Evolutionary conservation across 1,140 invertebrate species (phyloP).

Genomic region (Colletes gigas): DNA sequence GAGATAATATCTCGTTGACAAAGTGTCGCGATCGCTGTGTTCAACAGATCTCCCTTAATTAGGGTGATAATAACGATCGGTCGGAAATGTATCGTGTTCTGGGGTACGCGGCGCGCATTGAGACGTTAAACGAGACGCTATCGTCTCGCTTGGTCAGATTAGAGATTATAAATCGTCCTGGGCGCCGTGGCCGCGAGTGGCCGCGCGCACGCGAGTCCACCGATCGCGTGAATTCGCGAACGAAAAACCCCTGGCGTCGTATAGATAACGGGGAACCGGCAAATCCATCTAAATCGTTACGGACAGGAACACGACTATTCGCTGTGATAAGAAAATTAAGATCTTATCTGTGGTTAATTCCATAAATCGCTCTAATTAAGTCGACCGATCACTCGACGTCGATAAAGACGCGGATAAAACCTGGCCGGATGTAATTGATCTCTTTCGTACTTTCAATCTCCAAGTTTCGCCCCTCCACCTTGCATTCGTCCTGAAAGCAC

Average conservation of each 20-base stretch:
- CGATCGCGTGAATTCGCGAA: background rate
- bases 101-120: background rate
- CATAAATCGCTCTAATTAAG: slow-evolving; percentile 45
- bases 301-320: slow-evolving; percentile 16
- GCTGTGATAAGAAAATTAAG: slow-evolving; percentile 19
- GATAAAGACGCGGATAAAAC: slow-evolving; percentile 10
- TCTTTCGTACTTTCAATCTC: slow-evolving; percentile 28
- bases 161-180: slow-evolving; percentile 6
- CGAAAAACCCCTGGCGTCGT: background rate
- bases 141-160: background rate
- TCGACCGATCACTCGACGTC: background rate
- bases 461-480: too few relatives aligned
- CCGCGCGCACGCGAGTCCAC: background rate
- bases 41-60: slow-evolving; percentile 54
- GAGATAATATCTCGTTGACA: slow-evolving; percentile 65
- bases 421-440: slow-evolving; percentile 31
- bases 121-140: slow-evolving; percentile 6
- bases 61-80: slow-evolving; percentile 48
- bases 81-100: slow-evolving; percentile 31
- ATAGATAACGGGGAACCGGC: slow-evolving; percentile 35
- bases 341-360: slow-evolving; percentile 1
- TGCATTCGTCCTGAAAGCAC: background rate
- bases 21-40: slow-evolving; percentile 47
- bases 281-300: slow-evolving; percentile 17
- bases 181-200: background rate